Percentiles rank a stretch among this genome's conserved stretches.
These are phyloP conservation scores for Scrobipalpa costella DNA, from an alignment of 2,888 invertebrate species.

Conservation along the genomic window DNA sequence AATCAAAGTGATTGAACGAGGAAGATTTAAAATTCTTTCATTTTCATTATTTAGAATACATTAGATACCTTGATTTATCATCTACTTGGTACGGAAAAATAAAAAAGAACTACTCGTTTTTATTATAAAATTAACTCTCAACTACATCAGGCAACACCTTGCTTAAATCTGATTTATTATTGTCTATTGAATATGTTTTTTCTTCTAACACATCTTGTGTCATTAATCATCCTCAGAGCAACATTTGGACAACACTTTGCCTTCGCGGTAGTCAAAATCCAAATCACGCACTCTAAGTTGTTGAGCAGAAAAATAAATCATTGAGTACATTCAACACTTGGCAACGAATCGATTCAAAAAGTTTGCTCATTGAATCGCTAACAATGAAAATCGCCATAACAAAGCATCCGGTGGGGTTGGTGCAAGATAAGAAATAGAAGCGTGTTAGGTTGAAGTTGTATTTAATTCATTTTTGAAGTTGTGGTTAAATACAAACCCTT, in stretches of 20 bases:
- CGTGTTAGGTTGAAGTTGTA: not conserved
- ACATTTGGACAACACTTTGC: constrained; percentile 57
- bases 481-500: no score
- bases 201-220: not conserved
- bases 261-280: constrained; percentile 42
- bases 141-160: not conserved
- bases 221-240: constrained; percentile 34
- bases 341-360: constrained; percentile 68
- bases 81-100: no score
- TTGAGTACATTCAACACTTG: constrained; percentile 72
- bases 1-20: no score
- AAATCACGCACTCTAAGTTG: constrained; percentile 39
- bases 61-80: no score
- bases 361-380: constrained; percentile 72
- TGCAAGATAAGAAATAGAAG: constrained; percentile 24
- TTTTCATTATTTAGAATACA: no score
- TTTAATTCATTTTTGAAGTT: no score
- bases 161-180: not conserved
- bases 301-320: constrained; percentile 64
- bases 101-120: no score
- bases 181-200: not conserved
- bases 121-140: no score
- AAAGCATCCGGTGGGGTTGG: constrained; percentile 47
- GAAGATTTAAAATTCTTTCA: no score
- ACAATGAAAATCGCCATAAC: constrained; percentile 75